Percentiles rank a stretch among this genome's conserved stretches.
These are phyloP conservation scores for Ophion costatus DNA, from an alignment of 2,888 invertebrate genomes.

Conservation along the genomic window DNA sequence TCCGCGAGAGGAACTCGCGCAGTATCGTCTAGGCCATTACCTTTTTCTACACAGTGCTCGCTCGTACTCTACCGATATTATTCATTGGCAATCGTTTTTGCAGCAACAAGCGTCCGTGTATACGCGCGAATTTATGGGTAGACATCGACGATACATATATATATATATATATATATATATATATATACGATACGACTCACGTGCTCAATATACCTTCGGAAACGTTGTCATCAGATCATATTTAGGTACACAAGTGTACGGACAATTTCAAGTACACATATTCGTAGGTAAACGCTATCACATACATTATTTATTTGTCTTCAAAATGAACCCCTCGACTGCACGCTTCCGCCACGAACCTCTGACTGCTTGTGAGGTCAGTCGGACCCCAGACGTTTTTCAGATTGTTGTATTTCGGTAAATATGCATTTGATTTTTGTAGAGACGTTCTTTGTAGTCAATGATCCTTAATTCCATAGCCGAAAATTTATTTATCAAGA, in stretches of 20 bases:
- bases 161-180: neutral
- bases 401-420: too few species aligned
- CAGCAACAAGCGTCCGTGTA: constrained; percentile 44
- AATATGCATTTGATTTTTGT: too few species aligned
- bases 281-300: neutral
- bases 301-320: neutral
- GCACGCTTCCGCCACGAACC: too few species aligned
- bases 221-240: constrained; percentile 22
- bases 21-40: constrained; percentile 56
- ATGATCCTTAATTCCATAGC: too few species aligned
- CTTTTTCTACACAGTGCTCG: constrained; percentile 13
- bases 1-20: constrained; percentile 43
- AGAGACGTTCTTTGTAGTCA: too few species aligned
- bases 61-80: constrained; percentile 50
- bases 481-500: too few species aligned
- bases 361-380: too few species aligned
- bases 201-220: neutral
- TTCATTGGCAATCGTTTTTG: constrained; percentile 50
- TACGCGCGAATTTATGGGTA: constrained; percentile 26
- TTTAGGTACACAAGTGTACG: constrained; percentile 1
- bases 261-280: neutral
- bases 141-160: constrained; percentile 9
- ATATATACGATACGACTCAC: constrained; percentile 18
- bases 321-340: neutral
- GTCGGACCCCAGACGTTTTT: too few species aligned